phyloP scores from a whole-genome alignment of 2,797 vertebrate species.

The Aldrovandia affinis region DNA sequence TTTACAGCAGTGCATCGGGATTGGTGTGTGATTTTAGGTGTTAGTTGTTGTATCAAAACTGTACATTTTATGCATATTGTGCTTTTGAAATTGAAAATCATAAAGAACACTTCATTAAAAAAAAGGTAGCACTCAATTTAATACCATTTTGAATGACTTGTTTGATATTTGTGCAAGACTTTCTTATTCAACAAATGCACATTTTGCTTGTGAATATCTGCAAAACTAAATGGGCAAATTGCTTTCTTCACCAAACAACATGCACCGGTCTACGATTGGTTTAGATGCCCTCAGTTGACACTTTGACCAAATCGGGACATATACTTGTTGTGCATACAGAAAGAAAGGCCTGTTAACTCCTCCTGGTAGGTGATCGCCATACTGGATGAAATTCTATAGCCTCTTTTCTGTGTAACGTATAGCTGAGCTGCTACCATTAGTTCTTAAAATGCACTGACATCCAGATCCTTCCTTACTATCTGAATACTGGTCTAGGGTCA shows the following conservation, averaged over 20 bases:
- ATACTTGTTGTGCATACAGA: neutral
- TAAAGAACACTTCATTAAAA: slow-evolving; percentile 38
- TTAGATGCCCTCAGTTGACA: neutral
- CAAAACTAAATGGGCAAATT: neutral
- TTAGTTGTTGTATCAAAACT: slow-evolving; percentile 55
- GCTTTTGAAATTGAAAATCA: slow-evolving; percentile 41
- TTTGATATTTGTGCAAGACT: slow-evolving; percentile 5
- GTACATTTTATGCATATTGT: slow-evolving; percentile 56
- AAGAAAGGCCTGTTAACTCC: neutral
- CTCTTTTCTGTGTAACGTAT: neutral
- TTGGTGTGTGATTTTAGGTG: slow-evolving; percentile 40
- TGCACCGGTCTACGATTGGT: neutral
- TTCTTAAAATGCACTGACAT: neutral
- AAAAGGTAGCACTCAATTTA: neutral
- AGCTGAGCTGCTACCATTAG: neutral
- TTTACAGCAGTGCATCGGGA: slow-evolving; percentile 53
- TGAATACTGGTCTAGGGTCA: neutral
- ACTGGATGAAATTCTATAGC: neutral
- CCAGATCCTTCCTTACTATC: slow-evolving; percentile 20
- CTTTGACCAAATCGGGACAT: neutral
- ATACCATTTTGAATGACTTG: slow-evolving; percentile 19
- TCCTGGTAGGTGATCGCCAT: neutral
- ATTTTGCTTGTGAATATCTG: neutral
- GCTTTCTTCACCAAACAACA: neutral
- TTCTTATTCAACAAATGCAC: neutral